phyloP scores from a whole-genome alignment of 2,113 vertebrate species.

The Malurus alboscapulatus region DNA sequence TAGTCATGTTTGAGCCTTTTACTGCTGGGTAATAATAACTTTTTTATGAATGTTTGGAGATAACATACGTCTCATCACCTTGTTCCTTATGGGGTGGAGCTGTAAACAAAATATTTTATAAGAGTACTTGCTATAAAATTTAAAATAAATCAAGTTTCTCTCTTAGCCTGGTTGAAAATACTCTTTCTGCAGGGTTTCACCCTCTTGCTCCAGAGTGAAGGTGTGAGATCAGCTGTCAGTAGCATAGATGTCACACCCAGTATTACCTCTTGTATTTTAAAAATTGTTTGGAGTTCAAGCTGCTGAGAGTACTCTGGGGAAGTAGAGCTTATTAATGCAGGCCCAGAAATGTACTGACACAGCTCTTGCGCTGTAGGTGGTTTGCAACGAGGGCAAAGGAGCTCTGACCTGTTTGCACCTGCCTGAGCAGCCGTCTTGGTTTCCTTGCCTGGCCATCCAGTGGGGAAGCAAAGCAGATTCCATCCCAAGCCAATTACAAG shows the following conservation, averaged over 20 bases:
- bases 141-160: constrained; percentile 37
- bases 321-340: neutral
- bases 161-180: neutral
- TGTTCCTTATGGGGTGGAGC: neutral
- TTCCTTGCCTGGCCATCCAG: neutral
- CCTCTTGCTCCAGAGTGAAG: neutral
- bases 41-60: constrained; percentile 44
- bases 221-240: neutral
- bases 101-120: constrained; percentile 52
- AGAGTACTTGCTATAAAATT: constrained; percentile 2
- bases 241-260: neutral
- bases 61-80: constrained; percentile 12
- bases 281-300: neutral
- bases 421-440: neutral
- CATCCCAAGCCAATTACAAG: neutral
- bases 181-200: neutral
- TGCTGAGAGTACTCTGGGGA: neutral
- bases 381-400: neutral
- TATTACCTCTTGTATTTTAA: neutral
- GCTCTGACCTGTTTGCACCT: neutral
- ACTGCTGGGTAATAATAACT: constrained; percentile 25
- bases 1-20: constrained; percentile 9
- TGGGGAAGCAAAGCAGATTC: neutral
- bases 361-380: neutral
- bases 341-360: neutral